These are phyloP conservation scores for Clarias pachynema DNA, from an alignment of 2,797 vertebrate species.

Conservation along the genomic window DNA sequence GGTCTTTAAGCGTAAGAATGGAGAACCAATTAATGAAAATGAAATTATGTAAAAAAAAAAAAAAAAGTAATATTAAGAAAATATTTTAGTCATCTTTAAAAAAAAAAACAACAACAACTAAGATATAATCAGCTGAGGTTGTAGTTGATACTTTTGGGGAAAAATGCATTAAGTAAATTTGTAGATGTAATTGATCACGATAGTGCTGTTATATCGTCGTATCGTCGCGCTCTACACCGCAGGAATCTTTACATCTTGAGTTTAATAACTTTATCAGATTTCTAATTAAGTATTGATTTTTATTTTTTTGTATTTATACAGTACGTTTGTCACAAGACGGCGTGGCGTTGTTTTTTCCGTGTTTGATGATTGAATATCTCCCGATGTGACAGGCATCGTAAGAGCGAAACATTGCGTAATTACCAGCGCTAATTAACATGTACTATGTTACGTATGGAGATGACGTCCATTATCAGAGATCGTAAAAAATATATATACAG, in stretches of 20 bases:
- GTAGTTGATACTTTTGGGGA: neutral
- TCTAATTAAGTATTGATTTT: neutral
- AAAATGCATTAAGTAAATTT: neutral
- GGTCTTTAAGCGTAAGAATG: neutral
- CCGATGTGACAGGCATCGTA: neutral
- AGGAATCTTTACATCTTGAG: neutral
- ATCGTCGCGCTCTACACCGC: neutral
- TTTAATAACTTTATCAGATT: neutral
- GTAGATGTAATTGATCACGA: neutral
- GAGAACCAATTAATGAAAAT: no score
- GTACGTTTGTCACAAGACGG: no score
- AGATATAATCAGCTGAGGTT: neutral
- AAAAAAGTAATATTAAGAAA: neutral
- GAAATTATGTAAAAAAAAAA: no score
- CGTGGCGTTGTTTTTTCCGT: no score
- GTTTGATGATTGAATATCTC: neutral
- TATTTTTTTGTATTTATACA: neutral
- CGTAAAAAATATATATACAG: no score
- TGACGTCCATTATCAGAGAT: conserved; percentile 26
- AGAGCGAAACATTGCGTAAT: neutral
- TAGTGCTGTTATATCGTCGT: neutral
- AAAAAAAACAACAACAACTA: no score
- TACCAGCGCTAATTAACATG: conserved; percentile 29
- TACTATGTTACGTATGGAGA: conserved; percentile 22
- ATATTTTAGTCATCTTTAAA: neutral